These are phyloP conservation scores for Muschampia plurimacula DNA, from an alignment of 2,888 invertebrate species.

Conservation along the genomic window DNA sequence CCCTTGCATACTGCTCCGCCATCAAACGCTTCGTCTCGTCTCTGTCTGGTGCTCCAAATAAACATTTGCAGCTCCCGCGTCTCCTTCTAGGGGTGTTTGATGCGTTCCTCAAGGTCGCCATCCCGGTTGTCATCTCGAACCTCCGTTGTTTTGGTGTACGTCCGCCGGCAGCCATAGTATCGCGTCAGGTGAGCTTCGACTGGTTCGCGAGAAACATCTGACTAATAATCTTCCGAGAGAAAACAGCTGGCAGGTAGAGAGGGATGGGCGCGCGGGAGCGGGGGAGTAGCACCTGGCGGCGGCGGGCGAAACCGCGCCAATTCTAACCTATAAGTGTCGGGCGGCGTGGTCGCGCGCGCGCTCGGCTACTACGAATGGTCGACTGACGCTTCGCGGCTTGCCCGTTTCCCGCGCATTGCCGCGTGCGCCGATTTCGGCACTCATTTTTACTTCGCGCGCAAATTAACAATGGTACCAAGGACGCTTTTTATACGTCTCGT, in stretches of 20 bases:
- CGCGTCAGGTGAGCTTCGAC: slow-evolving; percentile 80
- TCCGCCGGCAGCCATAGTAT: slow-evolving; percentile 77
- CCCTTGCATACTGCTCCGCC: slow-evolving; percentile 85
- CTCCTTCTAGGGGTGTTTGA: slow-evolving; percentile 70
- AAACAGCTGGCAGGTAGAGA: slow-evolving; percentile 84
- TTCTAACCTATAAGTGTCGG: slow-evolving; percentile 76
- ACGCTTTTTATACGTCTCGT: slow-evolving; percentile 75
- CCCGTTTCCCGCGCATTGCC: slow-evolving; percentile 75
- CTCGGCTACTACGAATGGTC: slow-evolving; percentile 62
- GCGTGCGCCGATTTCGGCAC: slow-evolving; percentile 77
- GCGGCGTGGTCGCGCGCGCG: slow-evolving; percentile 66
- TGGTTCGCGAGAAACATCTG: slow-evolving; percentile 83
- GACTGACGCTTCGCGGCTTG: slow-evolving; percentile 61
- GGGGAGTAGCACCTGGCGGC: slow-evolving; percentile 80
- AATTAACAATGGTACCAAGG: slow-evolving; percentile 78
- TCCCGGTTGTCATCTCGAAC: slow-evolving; percentile 69
- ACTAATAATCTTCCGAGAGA: slow-evolving; percentile 83
- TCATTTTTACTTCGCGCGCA: slow-evolving; percentile 78
- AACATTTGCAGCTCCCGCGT: slow-evolving; percentile 83
- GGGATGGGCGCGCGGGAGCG: slow-evolving; percentile 61
- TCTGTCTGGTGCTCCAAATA: slow-evolving; percentile 87
- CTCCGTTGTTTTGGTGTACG: slow-evolving; percentile 80
- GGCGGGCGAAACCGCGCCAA: slow-evolving; percentile 79
- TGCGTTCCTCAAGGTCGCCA: slow-evolving; percentile 70
- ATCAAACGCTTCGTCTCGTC: slow-evolving; percentile 86